phyloP scores from a whole-genome alignment of 2,113 vertebrate species.

The Clarias batrachus region DNA sequence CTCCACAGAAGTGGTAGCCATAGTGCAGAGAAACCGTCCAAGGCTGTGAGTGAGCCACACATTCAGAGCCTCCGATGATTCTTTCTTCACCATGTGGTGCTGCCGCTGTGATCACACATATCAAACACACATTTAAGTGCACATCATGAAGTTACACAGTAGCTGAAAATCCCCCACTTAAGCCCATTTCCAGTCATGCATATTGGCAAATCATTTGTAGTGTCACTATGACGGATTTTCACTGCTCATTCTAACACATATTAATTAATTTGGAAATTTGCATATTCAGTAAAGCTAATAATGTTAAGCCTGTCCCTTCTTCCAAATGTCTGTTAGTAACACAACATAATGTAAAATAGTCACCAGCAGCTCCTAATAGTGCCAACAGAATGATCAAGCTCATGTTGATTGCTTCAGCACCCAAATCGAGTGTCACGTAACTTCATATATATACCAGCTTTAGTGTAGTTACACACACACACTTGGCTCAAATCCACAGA shows the following conservation, averaged over 20 bases:
- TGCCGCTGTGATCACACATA: constrained; percentile 55
- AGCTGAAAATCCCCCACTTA: neutral
- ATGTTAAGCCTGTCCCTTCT: neutral
- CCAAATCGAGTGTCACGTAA: neutral
- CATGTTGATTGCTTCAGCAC: constrained; percentile 48
- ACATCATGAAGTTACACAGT: neutral
- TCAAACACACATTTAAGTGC: neutral
- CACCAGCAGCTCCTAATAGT: constrained; percentile 68
- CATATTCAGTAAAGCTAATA: neutral
- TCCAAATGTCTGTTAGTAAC: neutral
- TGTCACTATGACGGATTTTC: no score
- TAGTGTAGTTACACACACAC: neutral
- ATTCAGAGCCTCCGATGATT: constrained; percentile 67
- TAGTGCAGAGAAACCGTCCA: constrained; percentile 73
- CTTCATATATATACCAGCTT: constrained; percentile 26
- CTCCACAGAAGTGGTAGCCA: constrained; percentile 73
- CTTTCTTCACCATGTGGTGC: constrained; percentile 60
- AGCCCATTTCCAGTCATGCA: neutral
- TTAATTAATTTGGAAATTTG: no score
- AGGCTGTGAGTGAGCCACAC: constrained; percentile 61
- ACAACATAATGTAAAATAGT: constrained; percentile 9
- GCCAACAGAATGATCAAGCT: constrained; percentile 65
- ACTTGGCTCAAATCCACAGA: neutral
- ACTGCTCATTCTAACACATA: neutral
- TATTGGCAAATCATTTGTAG: neutral